phyloP scores from a whole-genome alignment of 2,113 vertebrate genomes.

The Alectura lathami region DNA sequence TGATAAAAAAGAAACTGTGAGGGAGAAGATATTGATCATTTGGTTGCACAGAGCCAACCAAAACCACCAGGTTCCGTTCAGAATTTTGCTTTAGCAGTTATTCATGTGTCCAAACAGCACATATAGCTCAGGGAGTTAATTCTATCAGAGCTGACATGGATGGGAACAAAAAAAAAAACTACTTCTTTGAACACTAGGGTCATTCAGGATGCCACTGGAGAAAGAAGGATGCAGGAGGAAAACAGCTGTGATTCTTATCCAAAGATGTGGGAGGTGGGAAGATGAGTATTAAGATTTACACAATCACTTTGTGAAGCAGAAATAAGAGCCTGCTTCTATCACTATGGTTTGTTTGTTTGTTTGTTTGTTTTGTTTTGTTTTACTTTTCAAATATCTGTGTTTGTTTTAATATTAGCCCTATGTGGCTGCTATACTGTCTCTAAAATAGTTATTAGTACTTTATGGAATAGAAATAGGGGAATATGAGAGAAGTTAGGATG shows the following conservation, averaged over 20 bases:
- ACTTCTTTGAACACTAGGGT: not conserved
- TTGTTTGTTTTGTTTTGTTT: no score
- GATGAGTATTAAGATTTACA: not conserved
- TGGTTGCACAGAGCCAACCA: slow-evolving; percentile 36
- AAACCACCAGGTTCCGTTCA: not conserved
- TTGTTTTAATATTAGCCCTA: not conserved
- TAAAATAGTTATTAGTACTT: not conserved
- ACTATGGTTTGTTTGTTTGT: no score
- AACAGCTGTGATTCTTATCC: not conserved
- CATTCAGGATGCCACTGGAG: not conserved
- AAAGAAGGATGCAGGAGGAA: not conserved
- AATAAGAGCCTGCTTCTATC: not conserved
- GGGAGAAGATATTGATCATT: slow-evolving; percentile 71
- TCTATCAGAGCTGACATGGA: not conserved
- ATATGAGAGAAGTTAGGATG: not conserved
- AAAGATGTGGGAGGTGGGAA: fast-evolving
- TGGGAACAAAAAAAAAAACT: not conserved
- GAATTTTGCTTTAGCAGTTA: slow-evolving; percentile 63
- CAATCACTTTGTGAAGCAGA: not conserved
- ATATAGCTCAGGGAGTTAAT: not conserved
- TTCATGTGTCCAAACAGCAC: slow-evolving; percentile 8
- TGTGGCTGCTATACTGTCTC: not conserved
- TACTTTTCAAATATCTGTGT: not conserved
- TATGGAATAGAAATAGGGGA: not conserved
- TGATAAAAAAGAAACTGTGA: slow-evolving; percentile 69